Base-by-base conservation (phyloP, 2,888 invertebrate genomes). In the Galerucella nymphaeae region DNA sequence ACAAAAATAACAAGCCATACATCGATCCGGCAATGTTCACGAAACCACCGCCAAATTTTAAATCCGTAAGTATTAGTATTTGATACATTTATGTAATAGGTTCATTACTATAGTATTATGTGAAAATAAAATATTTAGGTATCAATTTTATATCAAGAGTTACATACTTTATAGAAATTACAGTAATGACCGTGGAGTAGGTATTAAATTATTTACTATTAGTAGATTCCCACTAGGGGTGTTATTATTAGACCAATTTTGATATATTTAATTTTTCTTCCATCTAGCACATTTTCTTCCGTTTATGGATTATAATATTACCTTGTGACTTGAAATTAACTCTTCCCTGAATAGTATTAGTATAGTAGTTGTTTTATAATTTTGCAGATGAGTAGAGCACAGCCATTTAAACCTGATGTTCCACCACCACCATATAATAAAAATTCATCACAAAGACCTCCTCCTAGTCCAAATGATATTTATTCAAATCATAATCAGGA, bases 21-120 rank as follows among this genome's bases (percentile, higher is more conserved):
- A 58, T 58, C 14, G 58, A 58, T 58, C 58, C 58, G 10, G 30
- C 23, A 20, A 58, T 58, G 58, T 58, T 58, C n/a, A 58, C 58
- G 6, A 58, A 58, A 14, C 58, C 58, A 23, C 58, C 58, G 11
- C 58, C 58, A 23, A 58, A 58, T 58, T 58, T 58, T 30, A 58
- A 58, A 58, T 23, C 14, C 8, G 58, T 58, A 58, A 30, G 58
- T 30, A 16, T 53, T 38, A 38, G 8, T 38, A 38, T 8, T 38
- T 38, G 30, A 38, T 9, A 38, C 30, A 38, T 38, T 38, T 38
- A 38, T 38, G 30, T 38, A 38, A 38, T 38, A 38, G 23, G 1
- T 23, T 23, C 2, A 23, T 2, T 23, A 23, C 23, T 23, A 23
- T 30, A 30, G 30, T 6, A 38, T 9, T 38, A 38, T 38, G 8